These are phyloP conservation scores for Atlantisia rogersi DNA, from an alignment of 2,113 vertebrate species.

Conservation along the genomic window DNA sequence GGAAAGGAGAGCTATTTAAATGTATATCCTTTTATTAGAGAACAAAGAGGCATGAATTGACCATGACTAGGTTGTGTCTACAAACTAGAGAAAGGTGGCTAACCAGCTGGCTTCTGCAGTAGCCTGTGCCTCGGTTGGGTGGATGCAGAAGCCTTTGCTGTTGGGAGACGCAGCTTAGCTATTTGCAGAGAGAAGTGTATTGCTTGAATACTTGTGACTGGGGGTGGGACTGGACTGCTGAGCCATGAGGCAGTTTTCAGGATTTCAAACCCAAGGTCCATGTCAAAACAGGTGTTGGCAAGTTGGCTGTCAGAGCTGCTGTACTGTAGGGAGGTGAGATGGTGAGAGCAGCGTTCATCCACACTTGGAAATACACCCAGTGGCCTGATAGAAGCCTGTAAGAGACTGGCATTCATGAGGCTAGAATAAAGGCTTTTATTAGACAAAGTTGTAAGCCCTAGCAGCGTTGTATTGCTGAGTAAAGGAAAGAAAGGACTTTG, in stretches of 20 bases:
- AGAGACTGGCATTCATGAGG: neutral
- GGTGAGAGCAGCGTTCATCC: neutral
- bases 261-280: neutral
- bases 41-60: neutral
- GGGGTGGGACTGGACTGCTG: neutral
- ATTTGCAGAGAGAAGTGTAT: neutral
- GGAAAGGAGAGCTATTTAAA: neutral
- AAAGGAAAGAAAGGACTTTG: neutral
- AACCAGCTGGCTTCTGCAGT: neutral
- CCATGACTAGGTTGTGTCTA: neutral
- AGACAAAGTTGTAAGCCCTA: neutral
- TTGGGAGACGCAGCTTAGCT: neutral
- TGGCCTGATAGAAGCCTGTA: neutral
- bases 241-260: neutral
- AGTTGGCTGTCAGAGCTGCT: neutral
- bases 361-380: neutral
- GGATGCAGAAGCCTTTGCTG: neutral
- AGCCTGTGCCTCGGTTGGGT: accelerated
- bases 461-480: neutral
- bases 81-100: neutral
- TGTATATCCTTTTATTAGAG: neutral
- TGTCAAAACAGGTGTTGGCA: neutral
- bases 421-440: neutral
- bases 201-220: neutral
- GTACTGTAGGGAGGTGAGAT: neutral